Conservation (phyloP, 1,140 invertebrate species). For the Nautilus pompilius region DNA sequence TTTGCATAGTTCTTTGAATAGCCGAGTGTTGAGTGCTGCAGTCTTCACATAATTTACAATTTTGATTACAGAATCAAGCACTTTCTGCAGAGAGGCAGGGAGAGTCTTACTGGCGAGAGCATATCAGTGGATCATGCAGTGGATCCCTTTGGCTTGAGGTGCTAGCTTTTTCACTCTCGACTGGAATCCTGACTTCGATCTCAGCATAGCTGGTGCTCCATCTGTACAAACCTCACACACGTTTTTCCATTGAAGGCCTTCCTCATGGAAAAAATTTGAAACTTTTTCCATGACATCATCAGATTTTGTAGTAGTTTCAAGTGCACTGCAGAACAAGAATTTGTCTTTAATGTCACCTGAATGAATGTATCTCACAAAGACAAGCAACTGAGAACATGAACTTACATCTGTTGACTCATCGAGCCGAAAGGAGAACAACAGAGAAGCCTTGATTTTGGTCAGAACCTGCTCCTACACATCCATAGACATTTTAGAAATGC, state of each 20-base stretch:
- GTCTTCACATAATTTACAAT: background rate
- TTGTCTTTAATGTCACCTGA: constrained; percentile 2
- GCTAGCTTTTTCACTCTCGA: constrained; percentile 5
- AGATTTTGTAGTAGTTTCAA: background rate
- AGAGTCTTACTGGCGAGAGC: constrained; percentile 9
- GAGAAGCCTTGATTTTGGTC: constrained; percentile 1
- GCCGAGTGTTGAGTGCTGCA: background rate
- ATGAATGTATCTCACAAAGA: constrained; percentile 2
- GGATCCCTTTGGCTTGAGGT: constrained; percentile 2
- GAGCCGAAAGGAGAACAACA: background rate
- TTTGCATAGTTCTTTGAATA: constrained; percentile 2
- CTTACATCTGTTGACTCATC: background rate
- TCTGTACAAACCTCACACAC: constrained; percentile 1
- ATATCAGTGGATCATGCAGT: constrained; percentile 11
- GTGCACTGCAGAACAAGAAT: constrained; percentile 3
- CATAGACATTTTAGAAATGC: constrained; percentile 3
- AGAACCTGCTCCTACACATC: background rate
- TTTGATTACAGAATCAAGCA: constrained; percentile 6
- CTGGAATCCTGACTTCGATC: background rate
- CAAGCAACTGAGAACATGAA: constrained; percentile 1
- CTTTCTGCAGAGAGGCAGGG: background rate
- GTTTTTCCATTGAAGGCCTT: background rate
- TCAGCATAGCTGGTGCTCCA: background rate
- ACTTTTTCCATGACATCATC: constrained; percentile 1
- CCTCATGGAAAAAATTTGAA: background rate